phyloP scores from a whole-genome alignment of 1,140 invertebrate genomes.

The Drosophila guanche region DNA sequence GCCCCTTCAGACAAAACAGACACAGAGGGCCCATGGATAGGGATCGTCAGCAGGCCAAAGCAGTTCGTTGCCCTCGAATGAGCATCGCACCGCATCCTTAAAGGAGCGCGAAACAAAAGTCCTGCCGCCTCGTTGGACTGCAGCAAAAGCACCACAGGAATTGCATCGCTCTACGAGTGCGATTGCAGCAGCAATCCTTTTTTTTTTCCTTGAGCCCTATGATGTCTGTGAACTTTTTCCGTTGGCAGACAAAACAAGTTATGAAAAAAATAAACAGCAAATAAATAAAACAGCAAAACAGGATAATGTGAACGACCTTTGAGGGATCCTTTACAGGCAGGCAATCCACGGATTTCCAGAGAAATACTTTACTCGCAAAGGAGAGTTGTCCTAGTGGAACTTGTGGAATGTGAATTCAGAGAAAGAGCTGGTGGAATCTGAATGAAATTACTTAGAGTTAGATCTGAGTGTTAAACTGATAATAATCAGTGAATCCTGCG shows the following conservation, averaged over 20 bases:
- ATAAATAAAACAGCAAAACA: constrained; percentile 49
- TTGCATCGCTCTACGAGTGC: constrained; percentile 30
- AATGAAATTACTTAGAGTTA: too few species aligned
- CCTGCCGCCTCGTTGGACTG: constrained; percentile 11
- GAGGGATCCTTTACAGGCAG: constrained; percentile 22
- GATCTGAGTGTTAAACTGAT: too few species aligned
- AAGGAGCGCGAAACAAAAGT: constrained; percentile 60
- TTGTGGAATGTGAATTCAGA: too few species aligned
- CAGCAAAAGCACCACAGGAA: constrained; percentile 40
- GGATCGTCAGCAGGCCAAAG: constrained; percentile 33
- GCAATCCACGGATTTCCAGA: background rate
- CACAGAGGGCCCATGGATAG: constrained; percentile 9
- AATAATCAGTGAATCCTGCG: too few species aligned
- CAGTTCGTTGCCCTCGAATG: constrained; percentile 70
- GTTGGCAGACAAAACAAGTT: constrained; percentile 60
- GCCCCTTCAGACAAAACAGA: constrained; percentile 37
- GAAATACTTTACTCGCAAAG: constrained; percentile 19
- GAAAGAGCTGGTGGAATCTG: too few species aligned
- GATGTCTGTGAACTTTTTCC: constrained; percentile 78
- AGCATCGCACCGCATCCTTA: constrained; percentile 32
- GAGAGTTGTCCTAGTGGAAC: too few species aligned
- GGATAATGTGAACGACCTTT: constrained; percentile 77
- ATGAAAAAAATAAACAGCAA: constrained; percentile 27
- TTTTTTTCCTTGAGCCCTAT: constrained; percentile 16
- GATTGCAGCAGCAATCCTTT: constrained; percentile 30